phyloP scores from a whole-genome alignment of 1,140 invertebrate genomes.

The Epicauta chinensis region DNA sequence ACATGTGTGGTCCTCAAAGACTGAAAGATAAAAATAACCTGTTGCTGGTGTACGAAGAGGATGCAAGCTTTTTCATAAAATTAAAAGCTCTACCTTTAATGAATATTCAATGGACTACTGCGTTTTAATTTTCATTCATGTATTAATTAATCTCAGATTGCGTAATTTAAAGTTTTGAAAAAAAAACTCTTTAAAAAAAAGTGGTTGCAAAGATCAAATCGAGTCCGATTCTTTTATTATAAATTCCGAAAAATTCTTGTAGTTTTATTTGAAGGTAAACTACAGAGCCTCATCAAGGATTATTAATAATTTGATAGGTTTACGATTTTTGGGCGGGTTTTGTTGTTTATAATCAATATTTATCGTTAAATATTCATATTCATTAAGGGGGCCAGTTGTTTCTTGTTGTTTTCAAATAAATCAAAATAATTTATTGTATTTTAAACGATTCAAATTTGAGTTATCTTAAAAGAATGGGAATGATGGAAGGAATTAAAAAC shows the following conservation, averaged over 20 bases:
- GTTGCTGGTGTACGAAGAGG: constrained; percentile 11
- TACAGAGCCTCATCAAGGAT: constrained; percentile 1
- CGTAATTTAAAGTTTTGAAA: no score
- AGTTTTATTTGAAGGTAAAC: constrained; percentile 5
- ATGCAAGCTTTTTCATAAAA: constrained; percentile 9
- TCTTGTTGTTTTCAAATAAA: constrained; percentile 9
- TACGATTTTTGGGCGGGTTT: constrained; percentile 8
- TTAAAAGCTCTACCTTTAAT: constrained; percentile 16
- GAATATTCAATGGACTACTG: constrained; percentile 15
- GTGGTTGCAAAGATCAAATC: no score
- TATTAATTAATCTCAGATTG: constrained; percentile 12
- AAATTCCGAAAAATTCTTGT: no score
- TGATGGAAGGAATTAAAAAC: constrained; percentile 6
- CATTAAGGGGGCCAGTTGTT: constrained; percentile 2
- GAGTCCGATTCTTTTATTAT: no score
- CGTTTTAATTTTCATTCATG: constrained; percentile 13
- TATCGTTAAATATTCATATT: constrained; percentile 7
- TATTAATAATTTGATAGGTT: constrained; percentile 12
- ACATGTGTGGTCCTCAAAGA: constrained; percentile 11
- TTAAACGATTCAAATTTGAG: constrained; percentile 8
- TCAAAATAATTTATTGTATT: constrained; percentile 13
- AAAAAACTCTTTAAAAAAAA: no score
- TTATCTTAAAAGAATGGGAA: constrained; percentile 6
- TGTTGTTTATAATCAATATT: constrained; percentile 12
- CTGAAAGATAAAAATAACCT: constrained; percentile 16